Evolutionary conservation across 2,797 vertebrate genomes (phyloP).

Genomic region (Syndactyla subalaris): DNA sequence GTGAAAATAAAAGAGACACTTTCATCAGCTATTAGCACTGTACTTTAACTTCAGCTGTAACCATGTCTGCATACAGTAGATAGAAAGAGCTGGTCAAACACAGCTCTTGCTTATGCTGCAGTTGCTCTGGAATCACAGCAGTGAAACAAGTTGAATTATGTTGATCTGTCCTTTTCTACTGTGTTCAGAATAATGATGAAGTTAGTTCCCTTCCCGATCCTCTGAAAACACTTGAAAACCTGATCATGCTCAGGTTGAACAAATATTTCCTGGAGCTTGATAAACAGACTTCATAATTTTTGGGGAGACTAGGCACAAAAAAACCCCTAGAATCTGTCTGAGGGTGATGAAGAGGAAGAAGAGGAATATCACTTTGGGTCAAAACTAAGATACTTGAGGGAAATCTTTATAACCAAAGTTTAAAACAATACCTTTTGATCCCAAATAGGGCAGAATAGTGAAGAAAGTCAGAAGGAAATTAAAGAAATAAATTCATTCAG

Average conservation of each 20-base stretch:
- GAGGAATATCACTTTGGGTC: background rate
- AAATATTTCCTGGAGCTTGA: background rate
- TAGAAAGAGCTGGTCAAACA: background rate
- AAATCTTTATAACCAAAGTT: background rate
- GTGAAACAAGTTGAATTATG: background rate
- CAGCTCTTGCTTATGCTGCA: background rate
- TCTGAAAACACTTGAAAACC: background rate
- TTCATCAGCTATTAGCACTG: accelerated
- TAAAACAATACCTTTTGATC: background rate
- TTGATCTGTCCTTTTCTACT: background rate
- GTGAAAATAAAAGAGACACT: background rate
- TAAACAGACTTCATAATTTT: background rate
- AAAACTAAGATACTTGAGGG: background rate
- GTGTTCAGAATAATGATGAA: background rate
- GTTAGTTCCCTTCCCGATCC: background rate
- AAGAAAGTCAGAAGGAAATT: background rate
- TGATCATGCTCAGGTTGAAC: background rate
- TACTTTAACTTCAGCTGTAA: background rate
- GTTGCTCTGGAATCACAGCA: background rate
- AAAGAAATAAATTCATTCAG: background rate
- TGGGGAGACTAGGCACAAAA: background rate
- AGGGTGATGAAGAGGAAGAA: background rate
- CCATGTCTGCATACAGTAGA: accelerated
- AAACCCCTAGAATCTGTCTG: background rate
- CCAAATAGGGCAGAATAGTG: background rate